phyloP scores from a whole-genome alignment of 2,888 invertebrate genomes.

The Tipula helvola region DNA sequence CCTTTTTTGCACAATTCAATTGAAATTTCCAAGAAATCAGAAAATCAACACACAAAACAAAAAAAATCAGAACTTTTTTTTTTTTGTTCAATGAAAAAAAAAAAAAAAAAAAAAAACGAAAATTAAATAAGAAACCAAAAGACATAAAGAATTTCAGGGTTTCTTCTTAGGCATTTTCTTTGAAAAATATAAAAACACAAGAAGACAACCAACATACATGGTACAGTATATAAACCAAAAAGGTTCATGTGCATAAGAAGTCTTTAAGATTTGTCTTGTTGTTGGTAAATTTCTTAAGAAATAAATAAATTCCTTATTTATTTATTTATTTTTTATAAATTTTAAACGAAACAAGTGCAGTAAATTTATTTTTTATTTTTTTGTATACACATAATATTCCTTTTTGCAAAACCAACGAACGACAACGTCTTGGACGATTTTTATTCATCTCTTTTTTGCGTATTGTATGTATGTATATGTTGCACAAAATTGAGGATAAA shows the following conservation, averaged over 20 bases:
- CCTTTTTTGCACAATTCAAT: slow-evolving; percentile 4
- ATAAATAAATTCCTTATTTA: background rate
- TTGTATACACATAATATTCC: background rate
- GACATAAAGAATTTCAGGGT: background rate
- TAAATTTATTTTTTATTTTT: background rate
- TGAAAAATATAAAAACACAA: background rate
- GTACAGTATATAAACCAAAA: background rate
- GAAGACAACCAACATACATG: background rate
- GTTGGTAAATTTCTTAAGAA: background rate
- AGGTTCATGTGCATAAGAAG: background rate
- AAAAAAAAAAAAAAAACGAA: background rate
- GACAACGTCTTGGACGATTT: background rate
- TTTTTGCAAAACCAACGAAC: background rate
- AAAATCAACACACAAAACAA: background rate
- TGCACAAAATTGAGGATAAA: background rate
- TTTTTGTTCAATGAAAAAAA: background rate
- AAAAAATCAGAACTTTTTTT: background rate
- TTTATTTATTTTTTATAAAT: background rate
- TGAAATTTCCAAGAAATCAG: slow-evolving; percentile 4
- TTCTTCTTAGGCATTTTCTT: background rate
- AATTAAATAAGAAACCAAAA: slow-evolving; percentile 4
- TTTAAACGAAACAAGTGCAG: background rate
- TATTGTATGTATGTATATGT: too few relatives aligned
- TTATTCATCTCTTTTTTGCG: background rate
- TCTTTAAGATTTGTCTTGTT: background rate